These are phyloP conservation scores for Rhynchonycteris naso DNA, from an alignment of 2,797 vertebrate species.

Conservation along the genomic window DNA sequence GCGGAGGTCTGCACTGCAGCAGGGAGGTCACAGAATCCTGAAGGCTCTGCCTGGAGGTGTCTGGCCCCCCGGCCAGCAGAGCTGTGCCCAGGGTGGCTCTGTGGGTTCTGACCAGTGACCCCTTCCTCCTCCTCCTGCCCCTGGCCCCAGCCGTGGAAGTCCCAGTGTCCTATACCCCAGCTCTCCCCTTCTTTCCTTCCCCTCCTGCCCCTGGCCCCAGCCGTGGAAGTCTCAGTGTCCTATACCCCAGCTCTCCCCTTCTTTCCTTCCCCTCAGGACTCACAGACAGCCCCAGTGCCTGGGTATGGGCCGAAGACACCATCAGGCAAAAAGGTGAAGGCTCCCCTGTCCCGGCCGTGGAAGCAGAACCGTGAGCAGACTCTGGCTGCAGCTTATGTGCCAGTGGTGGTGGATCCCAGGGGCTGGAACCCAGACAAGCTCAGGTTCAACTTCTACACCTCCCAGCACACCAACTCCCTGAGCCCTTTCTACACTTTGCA, in stretches of 20 bases:
- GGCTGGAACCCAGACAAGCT: not conserved
- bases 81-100: not conserved
- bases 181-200: not conserved
- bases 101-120: not conserved
- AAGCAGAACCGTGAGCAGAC: conserved; percentile 45
- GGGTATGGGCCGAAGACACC: not conserved
- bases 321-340: not conserved
- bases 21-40: rapidly evolving
- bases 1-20: not conserved
- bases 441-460: conserved; percentile 78
- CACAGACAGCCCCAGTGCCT: not conserved
- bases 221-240: not conserved
- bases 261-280: conserved; percentile 27
- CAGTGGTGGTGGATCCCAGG: not conserved
- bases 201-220: not conserved
- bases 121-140: not conserved
- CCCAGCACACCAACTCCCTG: conserved; percentile 73
- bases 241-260: not conserved
- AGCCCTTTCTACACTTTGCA: conserved; percentile 83
- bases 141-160: too few relatives aligned
- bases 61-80: not conserved
- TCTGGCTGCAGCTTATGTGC: not conserved
- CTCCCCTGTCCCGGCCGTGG: not conserved
- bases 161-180: not conserved
- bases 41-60: not conserved